A percentile compares a stretch with the other conserved stretches of the same genome.
These are phyloP conservation scores for Urechis unicinctus DNA, from an alignment of 2,888 invertebrate genomes.

Conservation along the genomic window DNA sequence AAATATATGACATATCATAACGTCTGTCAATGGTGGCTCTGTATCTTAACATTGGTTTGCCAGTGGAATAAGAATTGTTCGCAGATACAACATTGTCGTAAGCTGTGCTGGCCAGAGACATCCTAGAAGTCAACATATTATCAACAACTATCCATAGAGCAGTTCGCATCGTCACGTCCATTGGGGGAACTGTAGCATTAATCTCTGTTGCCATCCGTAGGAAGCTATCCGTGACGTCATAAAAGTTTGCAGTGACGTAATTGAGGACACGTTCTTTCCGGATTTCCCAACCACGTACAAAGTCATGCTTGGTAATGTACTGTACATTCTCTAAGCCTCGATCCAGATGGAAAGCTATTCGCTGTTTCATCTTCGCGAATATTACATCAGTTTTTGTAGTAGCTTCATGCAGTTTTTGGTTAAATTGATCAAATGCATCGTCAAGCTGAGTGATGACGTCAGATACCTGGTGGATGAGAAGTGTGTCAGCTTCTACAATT, in stretches of 20 bases:
- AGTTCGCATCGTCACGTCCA: background rate
- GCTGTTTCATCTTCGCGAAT: constrained; percentile 4
- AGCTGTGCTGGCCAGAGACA: constrained; percentile 1
- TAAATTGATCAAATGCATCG: background rate
- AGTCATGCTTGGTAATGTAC: constrained; percentile 11
- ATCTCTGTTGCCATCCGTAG: background rate
- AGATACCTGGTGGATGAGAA: background rate
- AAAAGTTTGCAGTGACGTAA: constrained; percentile 8
- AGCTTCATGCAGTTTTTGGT: background rate
- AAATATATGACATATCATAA: too few species aligned
- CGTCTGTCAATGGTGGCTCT: constrained; percentile 1
- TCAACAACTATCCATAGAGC: background rate
- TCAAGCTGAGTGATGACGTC: background rate
- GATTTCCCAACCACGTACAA: constrained; percentile 9
- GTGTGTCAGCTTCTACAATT: background rate
- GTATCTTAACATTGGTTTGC: constrained; percentile 4
- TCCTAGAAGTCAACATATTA: background rate
- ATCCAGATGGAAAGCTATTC: background rate
- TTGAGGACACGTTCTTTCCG: constrained; percentile 6
- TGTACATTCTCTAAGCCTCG: constrained; percentile 8
- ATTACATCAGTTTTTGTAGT: background rate
- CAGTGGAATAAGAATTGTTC: constrained; percentile 4
- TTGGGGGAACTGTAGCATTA: background rate
- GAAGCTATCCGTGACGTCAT: background rate
- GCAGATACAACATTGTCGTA: constrained; percentile 4